Conservation (phyloP, 2,888 invertebrate genomes). For the Leuctra nigra region DNA sequence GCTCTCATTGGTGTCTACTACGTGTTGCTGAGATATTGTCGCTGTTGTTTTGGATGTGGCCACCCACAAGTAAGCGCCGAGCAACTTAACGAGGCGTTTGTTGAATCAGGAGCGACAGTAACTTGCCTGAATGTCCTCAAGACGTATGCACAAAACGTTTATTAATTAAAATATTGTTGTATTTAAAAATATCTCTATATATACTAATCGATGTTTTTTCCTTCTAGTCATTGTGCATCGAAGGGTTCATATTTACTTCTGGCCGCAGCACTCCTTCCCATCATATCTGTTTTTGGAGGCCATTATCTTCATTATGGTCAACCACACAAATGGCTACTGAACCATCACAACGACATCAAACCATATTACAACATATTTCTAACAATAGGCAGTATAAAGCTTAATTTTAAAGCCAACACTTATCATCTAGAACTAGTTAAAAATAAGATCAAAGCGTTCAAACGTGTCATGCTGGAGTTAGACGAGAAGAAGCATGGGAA, state of each 20-base stretch:
- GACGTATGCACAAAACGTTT: conserved; percentile 29
- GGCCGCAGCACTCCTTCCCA: conserved; percentile 29
- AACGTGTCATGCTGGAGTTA: conserved; percentile 23
- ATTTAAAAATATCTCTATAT: too few relatives aligned
- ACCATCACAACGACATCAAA: conserved; percentile 32
- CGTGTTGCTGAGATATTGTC: conserved; percentile 32
- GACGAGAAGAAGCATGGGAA: too few relatives aligned
- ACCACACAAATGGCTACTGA: conserved; percentile 33
- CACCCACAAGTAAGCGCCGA: conserved; percentile 24
- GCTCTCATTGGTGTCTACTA: conserved; percentile 31
- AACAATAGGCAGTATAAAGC: conserved; percentile 25
- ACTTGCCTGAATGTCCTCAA: conserved; percentile 31
- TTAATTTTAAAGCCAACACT: conserved; percentile 21
- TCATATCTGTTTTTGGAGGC: conserved; percentile 24
- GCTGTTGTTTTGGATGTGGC: conserved; percentile 29
- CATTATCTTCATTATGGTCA: conserved; percentile 20
- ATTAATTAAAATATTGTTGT: too few relatives aligned
- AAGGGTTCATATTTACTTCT: background rate
- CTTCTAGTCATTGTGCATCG: background rate
- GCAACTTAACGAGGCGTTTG: conserved; percentile 29
- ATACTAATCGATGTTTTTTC: background rate
- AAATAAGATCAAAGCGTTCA: conserved; percentile 21
- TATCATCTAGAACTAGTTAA: conserved; percentile 22
- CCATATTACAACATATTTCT: conserved; percentile 31
- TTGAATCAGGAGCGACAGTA: conserved; percentile 30